Percentiles rank a stretch among this genome's conserved stretches.
Evolutionary conservation across 2,888 invertebrate genomes (phyloP).

Genomic region (Lutraria lutraria): DNA sequence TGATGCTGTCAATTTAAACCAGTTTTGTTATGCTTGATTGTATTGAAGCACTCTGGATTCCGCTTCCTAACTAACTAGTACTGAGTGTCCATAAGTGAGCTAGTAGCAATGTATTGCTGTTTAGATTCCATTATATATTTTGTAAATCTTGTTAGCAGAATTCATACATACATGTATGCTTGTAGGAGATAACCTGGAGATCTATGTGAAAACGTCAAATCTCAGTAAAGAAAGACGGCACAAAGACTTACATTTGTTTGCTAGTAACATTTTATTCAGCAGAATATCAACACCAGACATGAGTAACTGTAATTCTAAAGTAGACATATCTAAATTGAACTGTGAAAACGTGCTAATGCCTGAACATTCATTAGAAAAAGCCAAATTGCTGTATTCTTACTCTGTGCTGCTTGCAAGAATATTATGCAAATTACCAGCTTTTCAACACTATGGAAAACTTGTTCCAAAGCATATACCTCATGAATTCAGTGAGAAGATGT

Average conservation of each 20-base stretch:
- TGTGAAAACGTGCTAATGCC: conserved; percentile 16
- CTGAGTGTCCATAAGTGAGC: no score
- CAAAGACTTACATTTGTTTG: conserved; percentile 49
- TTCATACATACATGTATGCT: no score
- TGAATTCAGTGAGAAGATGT: conserved; percentile 44
- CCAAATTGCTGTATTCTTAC: background rate
- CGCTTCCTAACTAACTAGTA: no score
- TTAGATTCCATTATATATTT: no score
- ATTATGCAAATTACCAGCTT: conserved; percentile 36
- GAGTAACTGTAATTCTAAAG: conserved; percentile 31
- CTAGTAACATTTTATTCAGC: conserved; percentile 48
- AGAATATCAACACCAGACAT: conserved; percentile 47
- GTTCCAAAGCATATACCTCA: conserved; percentile 45
- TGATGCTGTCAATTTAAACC: no score
- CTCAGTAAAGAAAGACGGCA: conserved; percentile 40
- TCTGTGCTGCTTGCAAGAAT: conserved; percentile 33
- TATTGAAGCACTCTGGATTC: no score
- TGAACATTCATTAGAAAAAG: conserved; percentile 31
- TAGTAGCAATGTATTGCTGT: no score
- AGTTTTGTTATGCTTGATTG: no score
- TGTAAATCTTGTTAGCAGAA: no score
- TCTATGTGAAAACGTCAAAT: conserved; percentile 47
- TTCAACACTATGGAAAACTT: conserved; percentile 26
- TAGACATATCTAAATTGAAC: conserved; percentile 34
- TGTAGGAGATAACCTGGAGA: conserved; percentile 58